phyloP scores from a whole-genome alignment of 2,113 vertebrate species.

The Gavialis gangeticus region DNA sequence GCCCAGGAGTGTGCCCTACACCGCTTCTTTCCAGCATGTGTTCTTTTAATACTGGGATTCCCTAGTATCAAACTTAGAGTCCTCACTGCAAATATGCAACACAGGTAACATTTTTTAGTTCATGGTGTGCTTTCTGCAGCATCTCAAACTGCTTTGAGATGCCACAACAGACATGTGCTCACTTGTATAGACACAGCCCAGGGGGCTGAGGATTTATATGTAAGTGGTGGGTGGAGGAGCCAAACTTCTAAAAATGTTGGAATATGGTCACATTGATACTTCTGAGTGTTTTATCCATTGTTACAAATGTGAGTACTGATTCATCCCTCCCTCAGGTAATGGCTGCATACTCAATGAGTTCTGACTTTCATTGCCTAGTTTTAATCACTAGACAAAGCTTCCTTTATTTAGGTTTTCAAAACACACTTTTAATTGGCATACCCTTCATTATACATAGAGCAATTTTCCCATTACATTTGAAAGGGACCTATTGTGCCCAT shows the following conservation, averaged over 20 bases:
- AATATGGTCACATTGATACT: no score
- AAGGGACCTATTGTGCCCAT: neutral
- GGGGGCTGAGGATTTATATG: neutral
- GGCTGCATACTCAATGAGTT: neutral
- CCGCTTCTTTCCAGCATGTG: no score
- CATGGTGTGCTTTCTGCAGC: no score
- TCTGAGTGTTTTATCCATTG: neutral
- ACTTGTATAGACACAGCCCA: no score
- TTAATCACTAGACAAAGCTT: neutral
- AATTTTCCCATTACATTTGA: neutral
- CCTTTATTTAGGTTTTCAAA: neutral
- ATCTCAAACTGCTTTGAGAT: no score
- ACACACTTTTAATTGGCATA: accelerated
- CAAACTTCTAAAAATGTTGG: neutral
- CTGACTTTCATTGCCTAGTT: neutral
- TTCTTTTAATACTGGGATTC: no score
- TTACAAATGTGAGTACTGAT: neutral
- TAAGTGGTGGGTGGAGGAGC: neutral
- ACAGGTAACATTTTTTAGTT: no score
- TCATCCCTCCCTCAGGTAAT: neutral
- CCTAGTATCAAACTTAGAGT: no score
- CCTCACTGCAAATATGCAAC: no score
- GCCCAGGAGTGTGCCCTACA: no score
- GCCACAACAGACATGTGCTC: no score
- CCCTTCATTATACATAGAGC: neutral